A percentile compares a stretch with the other conserved stretches of the same genome.
Conservation (phyloP, 2,888 invertebrate genomes). For the Papilio gigon region DNA sequence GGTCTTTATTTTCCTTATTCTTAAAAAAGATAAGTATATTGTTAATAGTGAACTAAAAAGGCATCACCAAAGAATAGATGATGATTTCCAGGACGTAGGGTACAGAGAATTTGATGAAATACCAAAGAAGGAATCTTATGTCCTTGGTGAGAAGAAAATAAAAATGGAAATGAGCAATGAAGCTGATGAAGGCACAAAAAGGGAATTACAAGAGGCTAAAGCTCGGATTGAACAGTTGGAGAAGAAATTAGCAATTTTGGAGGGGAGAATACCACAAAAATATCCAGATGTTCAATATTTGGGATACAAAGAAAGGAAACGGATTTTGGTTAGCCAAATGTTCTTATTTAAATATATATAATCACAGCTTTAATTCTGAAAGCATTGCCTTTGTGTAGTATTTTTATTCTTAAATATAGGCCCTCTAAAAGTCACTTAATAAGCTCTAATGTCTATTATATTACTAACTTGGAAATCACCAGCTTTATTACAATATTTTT, state of each 20-base stretch:
- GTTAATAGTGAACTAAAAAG: conserved; percentile 49
- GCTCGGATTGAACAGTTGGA: conserved; percentile 86
- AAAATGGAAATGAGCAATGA: conserved; percentile 51
- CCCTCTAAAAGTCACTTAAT: no score
- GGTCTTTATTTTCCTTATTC: conserved; percentile 64
- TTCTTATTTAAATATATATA: background rate
- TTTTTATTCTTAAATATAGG: no score
- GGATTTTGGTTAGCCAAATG: conserved; percentile 88
- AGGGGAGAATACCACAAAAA: conserved; percentile 89
- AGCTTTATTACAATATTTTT: no score
- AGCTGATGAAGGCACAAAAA: conserved; percentile 61
- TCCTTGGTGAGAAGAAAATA: conserved; percentile 51
- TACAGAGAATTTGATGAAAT: conserved; percentile 60
- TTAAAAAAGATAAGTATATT: conserved; percentile 56
- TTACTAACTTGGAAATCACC: no score
- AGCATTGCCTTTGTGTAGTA: background rate
- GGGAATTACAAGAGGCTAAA: conserved; percentile 84
- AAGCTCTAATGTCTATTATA: no score
- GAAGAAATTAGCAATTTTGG: conserved; percentile 87
- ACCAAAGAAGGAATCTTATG: conserved; percentile 57
- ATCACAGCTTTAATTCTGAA: background rate
- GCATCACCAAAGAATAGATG: conserved; percentile 56
- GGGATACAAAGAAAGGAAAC: conserved; percentile 94
- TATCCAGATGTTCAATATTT: conserved; percentile 96
- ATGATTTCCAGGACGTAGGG: conserved; percentile 57